Percentiles rank a stretch among this genome's conserved stretches.
Evolutionary conservation across 1,140 invertebrate genomes (phyloP).

Genomic region (Anastrepha obliqua): DNA sequence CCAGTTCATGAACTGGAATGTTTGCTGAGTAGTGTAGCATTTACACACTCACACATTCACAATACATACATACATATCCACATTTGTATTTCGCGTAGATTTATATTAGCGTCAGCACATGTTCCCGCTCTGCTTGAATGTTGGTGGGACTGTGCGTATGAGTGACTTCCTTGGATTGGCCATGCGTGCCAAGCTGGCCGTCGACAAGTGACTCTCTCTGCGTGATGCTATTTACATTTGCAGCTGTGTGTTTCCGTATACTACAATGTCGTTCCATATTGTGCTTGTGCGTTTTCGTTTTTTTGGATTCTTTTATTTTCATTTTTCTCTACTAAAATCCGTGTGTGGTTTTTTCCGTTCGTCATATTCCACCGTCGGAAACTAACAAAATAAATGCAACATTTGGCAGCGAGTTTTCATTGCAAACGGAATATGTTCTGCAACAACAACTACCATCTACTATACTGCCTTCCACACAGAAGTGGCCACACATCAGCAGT

Average conservation of each 20-base stretch:
- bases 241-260: background rate
- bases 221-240: background rate
- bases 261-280: slow-evolving; percentile 3
- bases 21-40: too few species aligned
- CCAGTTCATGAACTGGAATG: too few species aligned
- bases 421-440: slow-evolving; percentile 31
- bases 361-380: slow-evolving; percentile 61
- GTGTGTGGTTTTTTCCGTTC: slow-evolving; percentile 21
- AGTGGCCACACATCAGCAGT: slow-evolving; percentile 12
- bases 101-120: background rate
- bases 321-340: background rate
- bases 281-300: background rate
- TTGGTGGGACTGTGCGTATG: slow-evolving; percentile 38
- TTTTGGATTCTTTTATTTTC: background rate
- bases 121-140: slow-evolving; percentile 16
- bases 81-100: too few species aligned
- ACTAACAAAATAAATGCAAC: slow-evolving; percentile 71
- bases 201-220: background rate
- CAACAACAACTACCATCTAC: background rate
- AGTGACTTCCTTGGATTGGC: slow-evolving; percentile 39
- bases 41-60: too few species aligned
- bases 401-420: slow-evolving; percentile 65
- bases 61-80: too few species aligned
- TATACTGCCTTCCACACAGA: background rate
- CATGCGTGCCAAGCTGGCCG: slow-evolving; percentile 44